A percentile compares a stretch with the other conserved stretches of the same genome.
These are phyloP conservation scores for Chymomyza amoena DNA, from an alignment of 2,888 invertebrate species.

Conservation along the genomic window DNA sequence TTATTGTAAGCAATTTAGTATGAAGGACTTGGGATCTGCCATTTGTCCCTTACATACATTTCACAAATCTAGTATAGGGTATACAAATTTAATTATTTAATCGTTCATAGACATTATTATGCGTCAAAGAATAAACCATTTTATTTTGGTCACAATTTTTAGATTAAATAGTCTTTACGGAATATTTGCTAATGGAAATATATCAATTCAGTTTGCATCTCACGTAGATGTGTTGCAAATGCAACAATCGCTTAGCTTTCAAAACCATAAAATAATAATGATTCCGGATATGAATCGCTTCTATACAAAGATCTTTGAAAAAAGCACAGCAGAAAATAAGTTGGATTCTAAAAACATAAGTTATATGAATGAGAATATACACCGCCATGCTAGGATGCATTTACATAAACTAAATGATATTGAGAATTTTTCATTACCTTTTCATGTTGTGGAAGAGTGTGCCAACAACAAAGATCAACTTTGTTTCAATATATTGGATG, in stretches of 20 bases:
- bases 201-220: constrained; percentile 73
- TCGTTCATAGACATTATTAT: too few species aligned
- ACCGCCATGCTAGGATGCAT: background rate
- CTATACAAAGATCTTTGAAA: background rate
- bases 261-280: constrained; percentile 52
- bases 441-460: constrained; percentile 59
- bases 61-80: too few species aligned
- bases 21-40: too few species aligned
- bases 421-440: constrained; percentile 46
- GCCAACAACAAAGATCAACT: constrained; percentile 50
- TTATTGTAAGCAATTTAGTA: too few species aligned
- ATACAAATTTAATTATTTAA: too few species aligned
- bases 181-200: constrained; percentile 63
- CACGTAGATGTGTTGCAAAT: constrained; percentile 65
- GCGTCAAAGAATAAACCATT: background rate
- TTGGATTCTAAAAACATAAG: background rate
- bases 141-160: background rate
- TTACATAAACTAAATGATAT: constrained; percentile 17
- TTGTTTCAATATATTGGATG: constrained; percentile 69
- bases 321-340: background rate
- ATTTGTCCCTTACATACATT: too few species aligned
- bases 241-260: constrained; percentile 40
- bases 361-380: background rate
- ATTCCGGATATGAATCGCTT: constrained; percentile 30
- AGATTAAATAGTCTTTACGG: constrained; percentile 69